Evolutionary conservation across 37 sponge, comb jelly and placozoan species (phyloP).

Genomic region (Oopsacas minuta): DNA sequence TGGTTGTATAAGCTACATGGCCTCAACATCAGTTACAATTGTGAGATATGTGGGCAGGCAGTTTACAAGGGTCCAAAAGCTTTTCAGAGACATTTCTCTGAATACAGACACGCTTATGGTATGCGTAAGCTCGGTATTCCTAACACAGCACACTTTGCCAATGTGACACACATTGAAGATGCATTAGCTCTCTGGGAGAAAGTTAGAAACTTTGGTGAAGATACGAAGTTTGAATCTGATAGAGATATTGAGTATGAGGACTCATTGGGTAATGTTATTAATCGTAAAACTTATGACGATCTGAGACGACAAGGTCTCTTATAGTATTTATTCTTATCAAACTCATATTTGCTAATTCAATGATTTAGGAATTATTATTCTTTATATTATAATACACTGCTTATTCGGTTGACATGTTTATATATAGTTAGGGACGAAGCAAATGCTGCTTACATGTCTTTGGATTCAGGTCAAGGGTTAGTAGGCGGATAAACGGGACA

Average conservation of each 20-base stretch:
- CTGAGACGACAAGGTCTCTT: constrained; percentile 80
- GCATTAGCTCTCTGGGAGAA: constrained; percentile 87
- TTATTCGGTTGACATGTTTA: too few species aligned
- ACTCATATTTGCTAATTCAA: too few species aligned
- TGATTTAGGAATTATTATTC: too few species aligned
- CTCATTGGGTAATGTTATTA: constrained; percentile 90
- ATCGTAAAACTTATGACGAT: constrained; percentile 76
- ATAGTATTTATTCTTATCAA: constrained; percentile 19
- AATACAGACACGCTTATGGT: constrained; percentile 97
- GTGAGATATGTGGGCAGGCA: constrained; percentile 94
- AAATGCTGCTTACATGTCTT: too few species aligned
- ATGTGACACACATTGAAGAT: constrained; percentile 77
- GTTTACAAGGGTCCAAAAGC: constrained; percentile 91
- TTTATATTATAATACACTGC: too few species aligned
- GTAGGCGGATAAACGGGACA: too few species aligned
- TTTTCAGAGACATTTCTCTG: constrained; percentile 94
- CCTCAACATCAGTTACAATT: constrained; percentile 83
- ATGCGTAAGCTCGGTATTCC: constrained; percentile 98
- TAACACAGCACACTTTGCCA: constrained; percentile 98
- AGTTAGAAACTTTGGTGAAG: constrained; percentile 34
- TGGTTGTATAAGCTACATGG: constrained; percentile 99
- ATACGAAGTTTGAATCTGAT: background rate
- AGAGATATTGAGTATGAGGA: constrained; percentile 84
- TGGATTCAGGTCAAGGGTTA: too few species aligned
- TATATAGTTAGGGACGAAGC: too few species aligned